Evolutionary conservation across 2,797 vertebrate genomes (phyloP), one percentile per base, ranked within the genome.

Genomic region (Hyperoplus lanceolatus): DNA sequence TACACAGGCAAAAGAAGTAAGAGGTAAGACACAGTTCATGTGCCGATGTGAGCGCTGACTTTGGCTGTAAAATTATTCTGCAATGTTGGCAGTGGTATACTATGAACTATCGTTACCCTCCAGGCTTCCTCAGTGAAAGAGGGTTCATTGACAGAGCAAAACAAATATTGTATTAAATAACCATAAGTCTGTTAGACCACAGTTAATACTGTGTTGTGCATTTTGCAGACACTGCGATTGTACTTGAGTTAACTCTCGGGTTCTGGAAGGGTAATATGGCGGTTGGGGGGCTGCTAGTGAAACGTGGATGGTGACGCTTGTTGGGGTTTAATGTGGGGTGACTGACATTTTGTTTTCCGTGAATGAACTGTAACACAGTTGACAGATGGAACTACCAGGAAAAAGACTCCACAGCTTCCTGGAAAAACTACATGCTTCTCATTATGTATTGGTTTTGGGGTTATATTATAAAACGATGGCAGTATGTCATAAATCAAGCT

Each of bases 131-230:
- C 62, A 82, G 71, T 0, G 51, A 85, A 29, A 46, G 58, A 14
- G 69, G 90, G 85, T 83, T 81, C 59, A 83, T 29, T 59, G 61
- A 65, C 66, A 43, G 29, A 42, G 60, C 67, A 48, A 79, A 69
- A 59, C 2, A 78, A 65, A 61, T 15, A 5, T 67, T 38, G 73
- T 83, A 90, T 93, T 91, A 86, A 92, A 92, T 91, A 86, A 88
- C 86, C 65, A 71, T 66, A 29, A 29, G 29, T 29, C 3, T 66
- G 81, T 71, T 77, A 85, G 69, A 84, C 92, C 91, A 79, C 88
- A 89, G 82, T 88, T 88, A 88, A 92, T 90, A 86, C 88, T 83
- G 86, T 80, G 89, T 84, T 90, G 84, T 88, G 77, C 83, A 81
- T 87, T 89, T 74, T 75, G 77, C 86, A 88, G 87, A 89, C 88